Conservation (phyloP, 2,888 invertebrate species). For the Rotaria socialis region DNA sequence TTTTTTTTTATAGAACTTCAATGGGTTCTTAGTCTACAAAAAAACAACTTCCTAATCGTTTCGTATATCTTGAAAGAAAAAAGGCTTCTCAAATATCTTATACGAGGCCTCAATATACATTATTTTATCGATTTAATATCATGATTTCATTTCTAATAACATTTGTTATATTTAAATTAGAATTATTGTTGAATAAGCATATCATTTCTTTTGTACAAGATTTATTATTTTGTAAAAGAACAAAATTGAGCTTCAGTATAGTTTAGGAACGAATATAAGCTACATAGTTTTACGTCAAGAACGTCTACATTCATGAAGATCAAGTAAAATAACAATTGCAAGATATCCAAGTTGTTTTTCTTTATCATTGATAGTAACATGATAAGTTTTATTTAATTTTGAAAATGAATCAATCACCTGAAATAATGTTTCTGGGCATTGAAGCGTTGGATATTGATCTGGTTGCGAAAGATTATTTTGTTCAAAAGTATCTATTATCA, state of each 20-base stretch:
- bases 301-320: background rate
- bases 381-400: background rate
- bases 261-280: too few relatives aligned
- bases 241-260: too few relatives aligned
- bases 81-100: background rate
- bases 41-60: too few relatives aligned
- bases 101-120: too few relatives aligned
- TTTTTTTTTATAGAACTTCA: too few relatives aligned
- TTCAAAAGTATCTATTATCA: background rate
- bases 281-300: background rate
- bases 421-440: constrained; percentile 1
- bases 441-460: background rate
- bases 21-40: too few relatives aligned
- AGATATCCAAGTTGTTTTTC: constrained; percentile 9
- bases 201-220: background rate
- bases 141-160: background rate
- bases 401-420: constrained; percentile 30
- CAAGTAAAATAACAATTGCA: constrained; percentile 24
- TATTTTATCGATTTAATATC: background rate
- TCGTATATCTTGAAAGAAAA: background rate
- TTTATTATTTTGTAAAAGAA: background rate
- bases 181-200: too few relatives aligned
- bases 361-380: background rate
- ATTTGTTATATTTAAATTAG: background rate
- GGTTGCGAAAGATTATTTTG: background rate